phyloP scores from a whole-genome alignment of 2,888 invertebrate genomes.

The Eupelmus urozonus region DNA sequence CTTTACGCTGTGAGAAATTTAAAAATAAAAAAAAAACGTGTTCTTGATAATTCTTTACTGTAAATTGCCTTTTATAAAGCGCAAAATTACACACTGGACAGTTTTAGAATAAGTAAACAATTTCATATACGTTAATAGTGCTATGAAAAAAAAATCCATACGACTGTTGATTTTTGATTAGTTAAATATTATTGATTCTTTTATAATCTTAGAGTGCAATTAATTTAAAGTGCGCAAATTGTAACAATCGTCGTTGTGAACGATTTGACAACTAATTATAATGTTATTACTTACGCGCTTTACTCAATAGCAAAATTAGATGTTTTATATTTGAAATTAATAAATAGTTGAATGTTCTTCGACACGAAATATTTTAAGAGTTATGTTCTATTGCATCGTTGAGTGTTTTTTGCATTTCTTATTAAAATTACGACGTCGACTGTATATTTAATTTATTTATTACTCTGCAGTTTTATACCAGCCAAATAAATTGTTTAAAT shows the following conservation, averaged over 20 bases:
- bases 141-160: conserved; percentile 12
- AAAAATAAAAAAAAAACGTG: conserved; percentile 16
- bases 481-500: conserved; percentile 52
- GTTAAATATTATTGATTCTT: conserved; percentile 2
- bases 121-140: conserved; percentile 8
- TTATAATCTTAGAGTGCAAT: neutral
- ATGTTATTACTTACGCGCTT: neutral
- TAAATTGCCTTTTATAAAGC: conserved; percentile 48
- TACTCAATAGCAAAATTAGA: conserved; percentile 35
- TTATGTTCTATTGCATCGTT: conserved; percentile 31
- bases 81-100: conserved; percentile 18
- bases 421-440: conserved; percentile 20
- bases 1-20: conserved; percentile 31
- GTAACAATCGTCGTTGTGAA: neutral
- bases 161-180: conserved; percentile 7
- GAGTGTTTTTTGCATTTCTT: conserved; percentile 29
- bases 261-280: neutral
- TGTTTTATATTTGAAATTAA: conserved; percentile 36
- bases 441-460: conserved; percentile 46
- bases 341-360: conserved; percentile 43
- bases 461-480: conserved; percentile 43
- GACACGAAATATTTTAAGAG: conserved; percentile 21
- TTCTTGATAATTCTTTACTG: conserved; percentile 39
- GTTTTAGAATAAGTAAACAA: neutral
- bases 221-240: neutral